Evolutionary conservation across 2,888 invertebrate genomes (phyloP), one percentile per base, ranked within the genome.

Genomic region (Linhomoeus sp.): DNA sequence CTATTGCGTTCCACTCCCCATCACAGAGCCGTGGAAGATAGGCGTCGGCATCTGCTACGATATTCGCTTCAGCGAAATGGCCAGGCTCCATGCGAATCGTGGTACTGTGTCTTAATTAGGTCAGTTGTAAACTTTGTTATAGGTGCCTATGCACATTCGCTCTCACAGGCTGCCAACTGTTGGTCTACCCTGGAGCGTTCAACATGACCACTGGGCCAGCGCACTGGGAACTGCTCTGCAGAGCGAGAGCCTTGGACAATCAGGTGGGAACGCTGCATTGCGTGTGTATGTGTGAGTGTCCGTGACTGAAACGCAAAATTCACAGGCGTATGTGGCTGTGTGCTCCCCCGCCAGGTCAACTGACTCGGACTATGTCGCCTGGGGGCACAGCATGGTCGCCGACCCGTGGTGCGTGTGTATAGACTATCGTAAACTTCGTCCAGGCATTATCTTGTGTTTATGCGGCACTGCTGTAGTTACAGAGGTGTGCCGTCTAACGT

Each of bases 21-120:
- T 54, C 53, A 9, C 52, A 62, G 68, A 76, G 46, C 75, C 75
- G 0, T 73, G 76, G 50, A 81, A 77, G 69, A 72, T 92, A 48
- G 92, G 92, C 0, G 62, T 92, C 42, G 92, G 87, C 2, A 84
- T 92, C 59, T 94, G 92, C 63, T 92, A 92, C 65, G 92, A 92
- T 63, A 73, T 92, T 46, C 73, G 92, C 22, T 94, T 92, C 67
- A 77, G 80, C 49, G 87, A 90, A 70, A 72, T 90, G 73, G 81
- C 85, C 0, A 65, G 67, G 50, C 46, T 70, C 3, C 72, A 72
- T 56, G 61, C 68, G 2, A 57, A 62, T 38, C 56, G 60, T 52
- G 71, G 69, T 67, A 50, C 3, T n/a, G n/a, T n/a, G n/a, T n/a
- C n/a, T n/a, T n/a, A n/a, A n/a, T n/a, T n/a, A n/a, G n/a, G n/a